Conservation (phyloP, 2,888 invertebrate genomes). For the Thumatha senex region DNA sequence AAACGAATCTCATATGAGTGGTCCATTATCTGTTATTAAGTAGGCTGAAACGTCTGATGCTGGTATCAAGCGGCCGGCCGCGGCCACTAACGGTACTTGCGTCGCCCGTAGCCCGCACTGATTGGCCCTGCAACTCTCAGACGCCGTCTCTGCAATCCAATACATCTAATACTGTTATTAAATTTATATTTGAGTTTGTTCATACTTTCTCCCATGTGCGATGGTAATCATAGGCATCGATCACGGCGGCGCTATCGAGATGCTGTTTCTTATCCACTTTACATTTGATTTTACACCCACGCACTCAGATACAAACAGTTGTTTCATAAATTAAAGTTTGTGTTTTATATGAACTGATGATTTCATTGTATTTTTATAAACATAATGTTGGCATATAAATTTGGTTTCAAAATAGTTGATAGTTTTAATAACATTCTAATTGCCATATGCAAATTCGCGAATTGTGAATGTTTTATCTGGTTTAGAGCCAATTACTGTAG, state of each 20-base stretch:
- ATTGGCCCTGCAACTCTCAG: slow-evolving; percentile 70
- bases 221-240: slow-evolving; percentile 68
- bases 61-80: slow-evolving; percentile 48
- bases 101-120: slow-evolving; percentile 49
- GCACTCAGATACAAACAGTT: slow-evolving; percentile 22
- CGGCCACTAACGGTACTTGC: slow-evolving; percentile 65
- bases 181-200: slow-evolving; percentile 68
- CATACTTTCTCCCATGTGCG: slow-evolving; percentile 73
- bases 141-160: slow-evolving; percentile 72
- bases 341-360: slow-evolving; percentile 3
- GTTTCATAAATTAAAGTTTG: slow-evolving; percentile 39
- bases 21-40: slow-evolving; percentile 64
- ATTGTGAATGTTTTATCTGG: slow-evolving; percentile 8
- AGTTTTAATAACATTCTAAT: slow-evolving; percentile 6
- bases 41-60: slow-evolving; percentile 64
- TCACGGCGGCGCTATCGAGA: slow-evolving; percentile 58
- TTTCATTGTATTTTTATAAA: slow-evolving; percentile 13
- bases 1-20: slow-evolving; percentile 54
- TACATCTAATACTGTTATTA: slow-evolving; percentile 80
- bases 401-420: slow-evolving; percentile 4
- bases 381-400: slow-evolving; percentile 8
- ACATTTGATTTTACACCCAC: slow-evolving; percentile 62
- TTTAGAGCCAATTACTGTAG: slow-evolving; percentile 5
- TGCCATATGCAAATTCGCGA: slow-evolving; percentile 11
- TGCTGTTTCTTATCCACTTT: slow-evolving; percentile 57